Evolutionary conservation across 2,113 vertebrate species (phyloP).

Genomic region (Pteropus alecto): DNA sequence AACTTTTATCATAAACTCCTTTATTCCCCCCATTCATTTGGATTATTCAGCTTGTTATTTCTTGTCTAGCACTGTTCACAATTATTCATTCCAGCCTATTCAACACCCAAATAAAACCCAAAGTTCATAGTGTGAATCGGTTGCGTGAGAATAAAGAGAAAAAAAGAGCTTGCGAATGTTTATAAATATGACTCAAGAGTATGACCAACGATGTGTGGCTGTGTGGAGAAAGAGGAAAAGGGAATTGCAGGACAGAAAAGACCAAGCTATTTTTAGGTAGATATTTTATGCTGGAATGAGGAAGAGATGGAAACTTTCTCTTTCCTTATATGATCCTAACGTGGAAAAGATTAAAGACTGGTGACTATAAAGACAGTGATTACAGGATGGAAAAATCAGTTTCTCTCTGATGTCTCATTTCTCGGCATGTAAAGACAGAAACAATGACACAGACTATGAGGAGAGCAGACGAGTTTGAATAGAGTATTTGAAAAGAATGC

Average conservation of each 20-base stretch:
- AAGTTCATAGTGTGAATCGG: not conserved
- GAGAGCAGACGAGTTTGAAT: not conserved
- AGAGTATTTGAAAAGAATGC: not conserved
- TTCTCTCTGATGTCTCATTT: not conserved
- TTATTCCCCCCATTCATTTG: not conserved
- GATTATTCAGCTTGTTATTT: not conserved
- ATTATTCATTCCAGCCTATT: conserved; percentile 40
- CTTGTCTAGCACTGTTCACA: not conserved
- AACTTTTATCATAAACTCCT: not conserved
- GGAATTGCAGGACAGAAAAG: conserved; percentile 1
- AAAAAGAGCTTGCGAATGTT: conserved; percentile 53
- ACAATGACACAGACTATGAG: not conserved
- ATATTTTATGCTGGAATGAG: conserved; percentile 6
- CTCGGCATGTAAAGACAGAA: not conserved
- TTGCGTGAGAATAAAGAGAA: not conserved
- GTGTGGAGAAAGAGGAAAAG: conserved; percentile 49
- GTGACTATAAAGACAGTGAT: conserved; percentile 40
- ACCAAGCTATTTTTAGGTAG: conserved; percentile 65
- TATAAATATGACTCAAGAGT: conserved; percentile 80
- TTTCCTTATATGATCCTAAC: conserved; percentile 64
- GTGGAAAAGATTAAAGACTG: conserved; percentile 59
- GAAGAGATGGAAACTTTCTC: conserved; percentile 67
- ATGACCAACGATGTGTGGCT: conserved; percentile 46
- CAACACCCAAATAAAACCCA: conserved; percentile 40
- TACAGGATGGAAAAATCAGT: conserved; percentile 27